phyloP scores from a whole-genome alignment of 2,888 invertebrate genomes.

The Philaethria dido region DNA sequence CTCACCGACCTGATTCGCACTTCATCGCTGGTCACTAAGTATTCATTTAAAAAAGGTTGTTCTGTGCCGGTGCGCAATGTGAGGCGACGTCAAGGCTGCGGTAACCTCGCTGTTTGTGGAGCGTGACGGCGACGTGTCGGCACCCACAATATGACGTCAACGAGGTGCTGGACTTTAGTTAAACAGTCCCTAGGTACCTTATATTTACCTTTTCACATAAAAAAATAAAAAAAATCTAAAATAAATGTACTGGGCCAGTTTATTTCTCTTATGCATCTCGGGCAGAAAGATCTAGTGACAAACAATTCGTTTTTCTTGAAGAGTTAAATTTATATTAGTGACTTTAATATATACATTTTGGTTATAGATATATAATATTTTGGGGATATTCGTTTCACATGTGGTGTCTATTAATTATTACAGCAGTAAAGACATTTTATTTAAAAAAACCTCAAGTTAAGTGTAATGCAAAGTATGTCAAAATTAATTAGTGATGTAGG shows the following conservation, averaged over 20 bases:
- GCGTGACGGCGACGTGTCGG: conserved; percentile 82
- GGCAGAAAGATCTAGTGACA: too few relatives aligned
- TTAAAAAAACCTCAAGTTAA: too few relatives aligned
- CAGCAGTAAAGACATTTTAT: too few relatives aligned
- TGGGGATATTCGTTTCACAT: too few relatives aligned
- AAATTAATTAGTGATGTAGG: too few relatives aligned
- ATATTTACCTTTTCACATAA: background rate
- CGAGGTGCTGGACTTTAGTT: conserved; percentile 42
- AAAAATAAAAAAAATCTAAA: background rate
- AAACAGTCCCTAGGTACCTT: conserved; percentile 11
- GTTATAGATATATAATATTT: too few relatives aligned
- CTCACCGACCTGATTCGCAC: conserved; percentile 37
- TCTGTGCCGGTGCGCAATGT: conserved; percentile 77
- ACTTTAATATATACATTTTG: too few relatives aligned
- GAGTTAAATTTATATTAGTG: too few relatives aligned
- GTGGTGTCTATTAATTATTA: too few relatives aligned
- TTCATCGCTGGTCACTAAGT: conserved; percentile 53
- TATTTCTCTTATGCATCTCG: background rate
- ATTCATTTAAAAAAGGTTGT: conserved; percentile 47
- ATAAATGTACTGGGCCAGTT: background rate
- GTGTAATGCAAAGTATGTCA: too few relatives aligned
- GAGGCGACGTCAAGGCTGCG: conserved; percentile 79
- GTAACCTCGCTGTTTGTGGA: conserved; percentile 82
- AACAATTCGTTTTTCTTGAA: too few relatives aligned
- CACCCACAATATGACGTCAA: conserved; percentile 80